Evolutionary conservation across 2,888 invertebrate genomes (phyloP).

Genomic region (Dinocampus coccinellae): DNA sequence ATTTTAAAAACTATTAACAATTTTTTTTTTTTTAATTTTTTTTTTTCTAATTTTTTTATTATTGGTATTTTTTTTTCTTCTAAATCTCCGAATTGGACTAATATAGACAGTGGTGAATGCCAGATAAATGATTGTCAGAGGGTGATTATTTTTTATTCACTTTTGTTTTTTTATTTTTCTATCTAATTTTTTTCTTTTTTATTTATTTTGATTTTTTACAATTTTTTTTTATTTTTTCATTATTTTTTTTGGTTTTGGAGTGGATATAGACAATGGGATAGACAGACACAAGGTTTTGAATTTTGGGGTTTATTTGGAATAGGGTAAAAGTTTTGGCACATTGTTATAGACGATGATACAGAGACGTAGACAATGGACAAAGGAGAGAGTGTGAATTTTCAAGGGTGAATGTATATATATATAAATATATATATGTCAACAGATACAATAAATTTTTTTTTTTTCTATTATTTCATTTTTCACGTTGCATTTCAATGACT

Average conservation of each 20-base stretch:
- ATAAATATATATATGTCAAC: not conserved
- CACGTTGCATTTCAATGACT: not conserved
- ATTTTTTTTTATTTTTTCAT: not conserved
- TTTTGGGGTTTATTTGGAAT: conserved; percentile 48
- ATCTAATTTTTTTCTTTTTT: not conserved
- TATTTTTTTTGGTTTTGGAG: conserved; percentile 29
- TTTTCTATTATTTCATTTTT: conserved; percentile 3
- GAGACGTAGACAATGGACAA: conserved; percentile 68
- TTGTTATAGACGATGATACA: conserved; percentile 64
- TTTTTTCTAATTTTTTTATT: no score
- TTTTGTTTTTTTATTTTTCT: not conserved
- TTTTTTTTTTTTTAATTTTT: not conserved
- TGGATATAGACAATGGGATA: conserved; percentile 43
- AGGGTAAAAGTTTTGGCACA: conserved; percentile 57
- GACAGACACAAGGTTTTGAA: conserved; percentile 54
- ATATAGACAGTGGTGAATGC: not conserved
- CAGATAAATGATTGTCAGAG: not conserved
- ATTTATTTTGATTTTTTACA: not conserved
- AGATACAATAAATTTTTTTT: no score
- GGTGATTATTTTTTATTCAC: conserved; percentile 24
- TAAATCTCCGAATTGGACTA: not conserved
- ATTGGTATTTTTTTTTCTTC: not conserved
- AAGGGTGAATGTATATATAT: conserved; percentile 18
- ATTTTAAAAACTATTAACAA: not conserved
- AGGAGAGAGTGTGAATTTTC: conserved; percentile 51